Evolutionary conservation across 2,797 vertebrate genomes (phyloP), one percentile per base, ranked within the genome.

Genomic region (Micrastur ruficollis): DNA sequence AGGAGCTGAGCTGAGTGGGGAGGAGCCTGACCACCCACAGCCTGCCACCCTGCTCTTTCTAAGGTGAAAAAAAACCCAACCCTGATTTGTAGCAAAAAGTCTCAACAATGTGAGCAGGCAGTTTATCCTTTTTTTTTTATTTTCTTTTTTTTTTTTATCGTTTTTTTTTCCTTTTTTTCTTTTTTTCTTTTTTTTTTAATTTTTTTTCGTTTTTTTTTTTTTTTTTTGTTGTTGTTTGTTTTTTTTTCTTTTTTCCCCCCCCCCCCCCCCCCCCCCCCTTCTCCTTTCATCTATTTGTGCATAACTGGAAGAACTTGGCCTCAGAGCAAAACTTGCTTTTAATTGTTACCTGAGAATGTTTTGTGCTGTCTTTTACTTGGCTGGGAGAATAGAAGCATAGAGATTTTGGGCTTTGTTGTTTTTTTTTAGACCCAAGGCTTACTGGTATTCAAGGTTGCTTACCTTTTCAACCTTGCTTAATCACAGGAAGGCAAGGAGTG

Each of bases 1-100:
- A 65, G 5, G 3, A 42, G 13, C 27, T 4, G 3, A 42, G 15
- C 27, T 6, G 12, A 0, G 1, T 0, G 1, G 18, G 47, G 47
- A 78, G 76, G 34, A 56, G 40, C 47, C 29, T 15, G 2, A 5
- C 2, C 7, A 6, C 12, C 7, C 27, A 5, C 6, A 19, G n/a
- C 8, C 31, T 27, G 25, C 44, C 4, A 1, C 23, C 11, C 7
- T n/a, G 19, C 8, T 11, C 3, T 73, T 78, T 34, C 13, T 8
- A 17, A 59, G 9, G 14, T 26, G 11, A 16, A 34, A 44, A 40
- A 40, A 21, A 5, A 56, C 52, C 3, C 20, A 18, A 26, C 6
- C 1, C 25, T 17, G 20, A 8, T 29, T 40, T 23, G 34, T 11
- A 58, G 66, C 16, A 9, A 73, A 38, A 47, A 49, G 3, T 9